Evolutionary conservation across 2,888 invertebrate species (phyloP), one percentile per base, ranked within the genome.

Genomic region (Saturnia japonica): DNA sequence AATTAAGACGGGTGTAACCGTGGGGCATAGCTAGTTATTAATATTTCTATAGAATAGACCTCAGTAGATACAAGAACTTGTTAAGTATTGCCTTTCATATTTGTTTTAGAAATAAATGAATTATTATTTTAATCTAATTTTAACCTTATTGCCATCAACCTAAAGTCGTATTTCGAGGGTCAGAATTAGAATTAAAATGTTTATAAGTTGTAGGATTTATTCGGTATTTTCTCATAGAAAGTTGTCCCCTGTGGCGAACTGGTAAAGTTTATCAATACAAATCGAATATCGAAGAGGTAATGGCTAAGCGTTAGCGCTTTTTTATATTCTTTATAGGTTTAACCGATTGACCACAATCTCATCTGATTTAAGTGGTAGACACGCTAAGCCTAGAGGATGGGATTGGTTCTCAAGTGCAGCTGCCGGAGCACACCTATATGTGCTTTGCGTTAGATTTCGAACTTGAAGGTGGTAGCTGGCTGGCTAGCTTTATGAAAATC

Each of bases 161-260:
- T 60, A 60, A 28, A 60, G 28, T 60, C 57, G 12, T 60, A 60
- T 60, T 14, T 60, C 25, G 14, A 60, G 6, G 19, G 25, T 28
- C 19, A 60, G 12, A 12, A 14, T 28, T 28, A 28, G 28, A 28
- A 14, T 25, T 14, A 14, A 28, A 60, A 14, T 28, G 57, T 14
- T 4, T 28, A 28, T 11, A 22, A 60, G 57, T 28, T 60, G 25
- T 14, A 25, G 57, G 57, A 28, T 28, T 25, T 60, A 60, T 28
- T 60, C 14, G 57, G 28, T 60, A 14, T 60, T 60, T 60, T 60
- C 28, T 60, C 57, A 14, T 60, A 60, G 57, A 60, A 25, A 28
- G 57, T 60, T 28, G 57, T 11, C 57, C 14, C 57, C 57, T 28
- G 57, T 28, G 57, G 57, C 57, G 57, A 60, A 60, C 28, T 60